A percentile compares a stretch with the other conserved stretches of the same genome.
Conservation (phyloP, 1,140 invertebrate genomes). For the Zaprionus capensis region DNA sequence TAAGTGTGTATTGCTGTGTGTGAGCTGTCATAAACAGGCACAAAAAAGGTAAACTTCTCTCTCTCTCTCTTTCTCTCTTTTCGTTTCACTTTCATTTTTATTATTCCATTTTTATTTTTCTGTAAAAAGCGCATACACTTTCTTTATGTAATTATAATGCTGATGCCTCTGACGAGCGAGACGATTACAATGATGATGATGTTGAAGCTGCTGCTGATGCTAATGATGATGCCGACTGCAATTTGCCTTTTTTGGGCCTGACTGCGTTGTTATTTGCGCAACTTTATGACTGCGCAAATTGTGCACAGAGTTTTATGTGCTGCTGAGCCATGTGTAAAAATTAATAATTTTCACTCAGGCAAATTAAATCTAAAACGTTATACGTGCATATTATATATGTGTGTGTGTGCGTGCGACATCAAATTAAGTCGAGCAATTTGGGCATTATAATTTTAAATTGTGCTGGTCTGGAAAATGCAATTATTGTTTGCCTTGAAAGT, state of each 20-base stretch:
- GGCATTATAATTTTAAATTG: constrained; percentile 8
- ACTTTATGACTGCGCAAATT: constrained; percentile 71
- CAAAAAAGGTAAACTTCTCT: constrained; percentile 61
- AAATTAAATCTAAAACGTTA: constrained; percentile 66
- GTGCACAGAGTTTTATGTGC: constrained; percentile 61
- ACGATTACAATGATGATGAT: constrained; percentile 10
- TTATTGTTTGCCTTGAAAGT: not conserved
- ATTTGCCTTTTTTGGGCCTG: constrained; percentile 23
- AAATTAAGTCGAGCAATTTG: constrained; percentile 16
- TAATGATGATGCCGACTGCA: constrained; percentile 25
- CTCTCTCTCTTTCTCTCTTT: constrained; percentile 20
- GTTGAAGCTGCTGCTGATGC: constrained; percentile 17
- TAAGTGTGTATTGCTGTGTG: constrained; percentile 26
- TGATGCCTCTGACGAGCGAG: constrained; percentile 32
- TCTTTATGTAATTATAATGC: constrained; percentile 77
- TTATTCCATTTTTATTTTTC: constrained; percentile 67
- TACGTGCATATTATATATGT: constrained; percentile 18
- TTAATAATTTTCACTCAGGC: constrained; percentile 70
- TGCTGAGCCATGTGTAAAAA: constrained; percentile 71
- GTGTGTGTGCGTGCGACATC: not conserved
- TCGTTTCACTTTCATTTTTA: constrained; percentile 43
- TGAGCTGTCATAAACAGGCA: constrained; percentile 73
- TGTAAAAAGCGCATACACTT: constrained; percentile 60
- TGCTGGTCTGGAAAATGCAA: not conserved
- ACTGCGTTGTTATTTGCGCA: constrained; percentile 59